phyloP scores from a whole-genome alignment of 2,113 vertebrate genomes.

The mouse (Mus musculus) region GRCm39 chr3:65269001-65269500 shows the following conservation, averaged over 20 bases:
- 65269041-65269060: not conserved
- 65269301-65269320: not conserved
- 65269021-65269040: not conserved
- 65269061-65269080: not conserved
- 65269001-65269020: not conserved
- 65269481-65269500: not conserved
- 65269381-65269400: not conserved
- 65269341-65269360: not conserved
- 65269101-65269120: not conserved
- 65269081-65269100: not conserved
- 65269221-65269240: not conserved
- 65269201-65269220: not conserved
- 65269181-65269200: not conserved
- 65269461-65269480: not conserved
- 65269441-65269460: not conserved
- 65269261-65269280: not conserved
- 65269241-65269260: not conserved
- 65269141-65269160: not conserved
- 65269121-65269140: not conserved
- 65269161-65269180: not conserved
- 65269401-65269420: not conserved
- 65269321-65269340: not conserved
- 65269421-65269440: not conserved
- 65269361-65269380: not conserved
- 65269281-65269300: not conserved